These are phyloP conservation scores for Nothocercus nigrocapillus DNA, from an alignment of 2,113 vertebrate species.

Conservation along the genomic window DNA sequence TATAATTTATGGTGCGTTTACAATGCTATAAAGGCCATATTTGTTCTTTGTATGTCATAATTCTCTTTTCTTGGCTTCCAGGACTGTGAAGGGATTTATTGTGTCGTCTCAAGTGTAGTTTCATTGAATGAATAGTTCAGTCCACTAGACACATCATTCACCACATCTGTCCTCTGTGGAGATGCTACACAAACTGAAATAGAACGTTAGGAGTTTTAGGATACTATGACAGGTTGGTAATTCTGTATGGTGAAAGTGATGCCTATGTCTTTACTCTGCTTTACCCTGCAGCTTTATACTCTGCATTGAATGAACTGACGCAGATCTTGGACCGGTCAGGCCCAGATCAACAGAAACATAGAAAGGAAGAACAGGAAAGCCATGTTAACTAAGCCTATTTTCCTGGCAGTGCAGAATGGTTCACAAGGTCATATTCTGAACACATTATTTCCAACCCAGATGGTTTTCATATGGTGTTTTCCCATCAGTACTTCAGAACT, in stretches of 20 bases:
- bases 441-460: background rate
- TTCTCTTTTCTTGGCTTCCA: constrained; percentile 37
- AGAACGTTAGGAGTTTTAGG: background rate
- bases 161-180: background rate
- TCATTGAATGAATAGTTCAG: constrained; percentile 31
- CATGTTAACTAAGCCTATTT: background rate
- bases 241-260: background rate
- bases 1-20: constrained; percentile 63
- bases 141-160: constrained; percentile 27
- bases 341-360: background rate
- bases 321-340: background rate
- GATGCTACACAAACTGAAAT: background rate
- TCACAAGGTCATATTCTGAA: background rate
- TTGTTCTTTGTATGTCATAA: constrained; percentile 62
- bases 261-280: background rate
- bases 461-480: background rate
- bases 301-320: background rate
- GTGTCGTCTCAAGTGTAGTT: constrained; percentile 65
- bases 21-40: constrained; percentile 12
- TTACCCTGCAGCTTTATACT: background rate
- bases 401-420: background rate
- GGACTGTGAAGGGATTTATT: constrained; percentile 62
- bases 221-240: background rate
- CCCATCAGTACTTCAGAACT: background rate
- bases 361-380: background rate